Evolutionary conservation across 1,140 invertebrate species (phyloP).

Genomic region (Sarcophaga peregrina): DNA sequence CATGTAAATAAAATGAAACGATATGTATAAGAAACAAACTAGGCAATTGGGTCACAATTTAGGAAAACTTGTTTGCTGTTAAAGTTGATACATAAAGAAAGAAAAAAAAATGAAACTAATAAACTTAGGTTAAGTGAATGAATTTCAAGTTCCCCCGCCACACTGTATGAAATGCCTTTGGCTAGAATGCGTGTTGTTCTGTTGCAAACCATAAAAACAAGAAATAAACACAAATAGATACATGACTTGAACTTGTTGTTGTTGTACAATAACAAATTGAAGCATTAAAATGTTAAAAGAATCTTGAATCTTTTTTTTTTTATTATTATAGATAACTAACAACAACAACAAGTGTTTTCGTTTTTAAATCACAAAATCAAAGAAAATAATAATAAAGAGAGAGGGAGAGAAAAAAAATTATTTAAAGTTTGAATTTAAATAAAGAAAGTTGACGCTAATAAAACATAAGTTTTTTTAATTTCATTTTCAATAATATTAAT

Average conservation of each 20-base stretch:
- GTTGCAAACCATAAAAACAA: background rate
- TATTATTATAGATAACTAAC: background rate
- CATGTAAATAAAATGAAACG: constrained; percentile 35
- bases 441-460: no score
- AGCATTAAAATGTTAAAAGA: background rate
- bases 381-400: background rate
- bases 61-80: constrained; percentile 46
- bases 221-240: background rate
- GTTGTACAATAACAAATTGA: constrained; percentile 11
- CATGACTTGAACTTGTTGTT: background rate
- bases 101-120: background rate
- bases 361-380: background rate
- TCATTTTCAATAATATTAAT: no score
- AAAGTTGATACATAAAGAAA: background rate
- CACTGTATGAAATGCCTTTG: background rate
- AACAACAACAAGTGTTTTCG: background rate
- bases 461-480: no score
- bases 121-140: background rate
- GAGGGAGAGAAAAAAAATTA: no score
- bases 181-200: constrained; percentile 35
- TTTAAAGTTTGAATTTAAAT: no score
- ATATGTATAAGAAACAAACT: constrained; percentile 30
- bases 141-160: background rate
- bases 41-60: constrained; percentile 47
- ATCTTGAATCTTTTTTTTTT: background rate